phyloP scores from a whole-genome alignment of 2,888 invertebrate genomes.

The Griposia aprilina region DNA sequence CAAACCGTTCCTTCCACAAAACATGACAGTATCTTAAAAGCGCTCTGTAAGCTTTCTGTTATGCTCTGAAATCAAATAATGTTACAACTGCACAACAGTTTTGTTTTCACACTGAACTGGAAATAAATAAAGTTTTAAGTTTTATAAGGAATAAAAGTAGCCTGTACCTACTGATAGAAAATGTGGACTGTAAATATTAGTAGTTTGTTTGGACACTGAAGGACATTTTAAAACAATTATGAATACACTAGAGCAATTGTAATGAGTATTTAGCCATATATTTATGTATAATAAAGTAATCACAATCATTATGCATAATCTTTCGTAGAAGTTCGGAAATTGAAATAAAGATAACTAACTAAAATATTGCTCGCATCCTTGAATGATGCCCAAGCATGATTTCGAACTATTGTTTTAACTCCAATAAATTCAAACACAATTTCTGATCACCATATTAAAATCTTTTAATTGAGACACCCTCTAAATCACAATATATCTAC shows the following conservation, averaged over 20 bases:
- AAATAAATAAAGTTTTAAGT: not conserved
- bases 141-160: conserved; percentile 6
- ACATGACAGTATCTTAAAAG: conserved; percentile 57
- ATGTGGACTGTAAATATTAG: not conserved
- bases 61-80: conserved; percentile 42
- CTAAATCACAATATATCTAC: not conserved
- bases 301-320: not conserved
- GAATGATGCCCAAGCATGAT: not conserved
- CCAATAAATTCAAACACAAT: not conserved
- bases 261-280: too few relatives aligned
- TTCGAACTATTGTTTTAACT: not conserved
- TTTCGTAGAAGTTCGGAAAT: not conserved
- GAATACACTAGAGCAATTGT: too few relatives aligned
- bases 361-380: not conserved
- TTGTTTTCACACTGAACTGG: not conserved
- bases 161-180: not conserved
- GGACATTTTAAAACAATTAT: not conserved
- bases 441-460: conserved; percentile 9
- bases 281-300: not conserved
- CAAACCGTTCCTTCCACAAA: conserved; percentile 30
- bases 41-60: conserved; percentile 45
- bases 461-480: conserved; percentile 9
- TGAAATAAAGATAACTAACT: not conserved
- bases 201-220: not conserved
- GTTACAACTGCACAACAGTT: conserved; percentile 18